These are phyloP conservation scores for Nylanderia fulva DNA, from an alignment of 1,140 invertebrate species.

Conservation along the genomic window DNA sequence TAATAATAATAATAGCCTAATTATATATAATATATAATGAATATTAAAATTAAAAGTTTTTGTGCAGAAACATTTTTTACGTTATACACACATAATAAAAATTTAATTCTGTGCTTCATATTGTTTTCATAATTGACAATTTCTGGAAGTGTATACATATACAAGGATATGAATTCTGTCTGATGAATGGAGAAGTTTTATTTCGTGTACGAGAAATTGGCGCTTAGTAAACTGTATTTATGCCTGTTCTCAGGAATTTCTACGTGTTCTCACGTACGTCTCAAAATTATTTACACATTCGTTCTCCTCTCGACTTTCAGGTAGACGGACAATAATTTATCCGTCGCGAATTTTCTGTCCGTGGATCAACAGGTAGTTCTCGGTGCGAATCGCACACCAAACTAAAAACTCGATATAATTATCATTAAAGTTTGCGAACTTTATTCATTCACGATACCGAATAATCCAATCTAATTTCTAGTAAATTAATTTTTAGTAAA, in stretches of 20 bases:
- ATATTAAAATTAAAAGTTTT: background rate
- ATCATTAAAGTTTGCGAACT: background rate
- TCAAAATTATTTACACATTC: constrained; percentile 44
- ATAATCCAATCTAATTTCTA: no score
- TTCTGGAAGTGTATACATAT: background rate
- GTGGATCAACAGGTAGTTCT: constrained; percentile 65
- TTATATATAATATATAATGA: no score
- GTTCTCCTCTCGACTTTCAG: background rate
- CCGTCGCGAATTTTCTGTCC: background rate
- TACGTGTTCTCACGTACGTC: constrained; percentile 59
- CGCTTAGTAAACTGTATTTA: constrained; percentile 21
- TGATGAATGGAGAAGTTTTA: constrained; percentile 25
- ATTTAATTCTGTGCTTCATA: background rate
- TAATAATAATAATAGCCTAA: no score
- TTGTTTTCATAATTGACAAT: background rate
- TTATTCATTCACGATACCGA: background rate
- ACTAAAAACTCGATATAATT: background rate
- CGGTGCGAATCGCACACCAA: no score
- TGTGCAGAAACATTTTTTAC: background rate
- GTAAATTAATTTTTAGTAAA: no score
- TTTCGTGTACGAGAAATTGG: constrained; percentile 9
- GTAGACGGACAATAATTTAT: constrained; percentile 26
- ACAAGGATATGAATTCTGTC: background rate
- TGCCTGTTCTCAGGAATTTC: constrained; percentile 26
- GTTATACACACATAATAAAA: background rate